Evolutionary conservation across 2,888 invertebrate species (phyloP), one percentile per base, ranked within the genome.

Genomic region (Agrochola litura): DNA sequence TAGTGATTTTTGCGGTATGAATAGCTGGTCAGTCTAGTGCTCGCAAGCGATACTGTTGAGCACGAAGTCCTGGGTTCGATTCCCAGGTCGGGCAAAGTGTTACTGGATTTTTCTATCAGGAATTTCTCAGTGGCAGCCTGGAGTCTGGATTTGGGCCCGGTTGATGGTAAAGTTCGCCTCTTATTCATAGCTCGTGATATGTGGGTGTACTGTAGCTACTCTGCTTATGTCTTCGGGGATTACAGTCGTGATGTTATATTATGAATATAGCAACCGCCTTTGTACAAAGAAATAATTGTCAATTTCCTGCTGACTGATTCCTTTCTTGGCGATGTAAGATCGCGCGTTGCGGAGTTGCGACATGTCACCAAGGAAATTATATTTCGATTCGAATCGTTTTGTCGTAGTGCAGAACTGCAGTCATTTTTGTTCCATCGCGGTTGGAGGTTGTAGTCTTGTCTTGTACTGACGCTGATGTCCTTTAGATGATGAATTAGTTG

Each of bases 361-460:
- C 37, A 46, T 46, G 64, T 46, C 68, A 68, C 41, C 61, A 58
- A 70, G 79, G 81, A 83, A 83, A 81, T 81, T 83, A 67, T 49
- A 71, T 58, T 67, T 78, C 56, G 37, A 75, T 80, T 41, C n/a
- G 25, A 43, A n/a, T 58, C 56, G 19, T 58, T 22, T 46, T 49
- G 37, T 43, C 25, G 63, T 81, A 16, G 22, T 58, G 43, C 64
- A 30, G 56, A 64, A 30, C 30, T 30, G 30, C 30, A 30, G 30
- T 30, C 14, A 37, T 78, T 52, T 9, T 25, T 46, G 56, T 58
- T 58, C 43, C 49, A 12, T 56, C n/a, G 56, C 16, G 8, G 14
- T 52, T 49, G 12, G 10, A 52, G 6, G n/a, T 58, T 64, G 49
- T 63, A 19, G 37, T 46, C 8, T 76, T 37, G 52, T 75, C 14